These are phyloP conservation scores for Chlamydotis undulata DNA, from an alignment of 2,113 vertebrate species.

Conservation along the genomic window DNA sequence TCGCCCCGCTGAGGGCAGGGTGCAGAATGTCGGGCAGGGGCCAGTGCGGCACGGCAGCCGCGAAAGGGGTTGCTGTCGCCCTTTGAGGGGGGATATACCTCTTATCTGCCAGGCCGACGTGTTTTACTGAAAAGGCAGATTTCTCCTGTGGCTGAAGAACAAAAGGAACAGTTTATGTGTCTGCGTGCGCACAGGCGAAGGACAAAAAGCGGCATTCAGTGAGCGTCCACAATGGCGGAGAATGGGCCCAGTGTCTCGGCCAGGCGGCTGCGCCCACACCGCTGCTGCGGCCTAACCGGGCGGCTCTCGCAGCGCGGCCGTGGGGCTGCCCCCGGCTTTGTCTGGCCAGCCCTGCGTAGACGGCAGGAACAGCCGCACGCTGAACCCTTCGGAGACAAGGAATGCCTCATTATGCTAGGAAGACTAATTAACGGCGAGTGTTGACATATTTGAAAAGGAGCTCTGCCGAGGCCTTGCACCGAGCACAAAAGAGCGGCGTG, in stretches of 20 bases:
- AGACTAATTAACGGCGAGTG: background rate
- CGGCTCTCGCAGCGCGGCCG: background rate
- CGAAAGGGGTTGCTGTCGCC: background rate
- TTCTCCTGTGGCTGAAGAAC: background rate
- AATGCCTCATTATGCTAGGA: background rate
- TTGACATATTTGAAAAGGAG: background rate
- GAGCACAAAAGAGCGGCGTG: background rate
- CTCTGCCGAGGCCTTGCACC: background rate
- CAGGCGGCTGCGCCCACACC: background rate
- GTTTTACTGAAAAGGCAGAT: background rate
- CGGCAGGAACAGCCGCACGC: background rate
- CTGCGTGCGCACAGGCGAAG: background rate
- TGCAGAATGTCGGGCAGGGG: background rate
- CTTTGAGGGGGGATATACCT: background rate
- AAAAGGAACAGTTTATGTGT: background rate
- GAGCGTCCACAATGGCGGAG: background rate
- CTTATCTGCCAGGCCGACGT: background rate
- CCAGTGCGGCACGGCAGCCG: background rate
- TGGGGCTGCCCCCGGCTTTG: background rate
- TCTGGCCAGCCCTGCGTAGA: background rate
- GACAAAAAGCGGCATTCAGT: background rate
- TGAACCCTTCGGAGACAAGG: background rate
- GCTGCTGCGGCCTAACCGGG: background rate
- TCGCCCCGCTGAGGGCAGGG: too few relatives aligned
- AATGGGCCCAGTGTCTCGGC: background rate